Evolutionary conservation across 2,113 vertebrate species (phyloP), one percentile per base, ranked within the genome.

Genomic region (Pyxicephalus adspersus): DNA sequence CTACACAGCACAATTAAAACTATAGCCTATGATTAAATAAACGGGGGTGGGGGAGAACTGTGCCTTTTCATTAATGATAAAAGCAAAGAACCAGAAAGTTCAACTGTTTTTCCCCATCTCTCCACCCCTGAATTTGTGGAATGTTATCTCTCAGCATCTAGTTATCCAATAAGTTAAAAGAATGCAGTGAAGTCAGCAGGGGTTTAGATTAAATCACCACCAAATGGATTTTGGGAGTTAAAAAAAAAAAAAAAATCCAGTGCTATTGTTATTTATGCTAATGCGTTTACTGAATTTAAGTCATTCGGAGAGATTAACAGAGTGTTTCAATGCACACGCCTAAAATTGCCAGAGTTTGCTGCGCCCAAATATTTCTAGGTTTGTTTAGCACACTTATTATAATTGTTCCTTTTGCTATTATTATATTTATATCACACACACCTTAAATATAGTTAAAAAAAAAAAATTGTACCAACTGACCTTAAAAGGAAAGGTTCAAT

Each of bases 121-220:
- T 79, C 84, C 79, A 84, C 87, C 88, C 81, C 89, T 90, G 87
- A 91, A 92, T 91, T 91, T 91, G 90, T 92, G 90, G 91, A 93
- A 94, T 94, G 92, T 94, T 93, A 92, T 94, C 91, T 94, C 88
- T 89, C 88, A 88, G 89, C 90, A 90, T 93, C 91, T 91, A 91
- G 89, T 92, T 92, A 94, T 92, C 90, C 92, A 94, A 88, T 94
- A 92, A 94, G 90, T 92, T 89, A 88, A 86, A 91, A 92, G 92
- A 94, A 94, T 92, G 91, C 91, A 89, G 91, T 90, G 89, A 92
- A 90, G 91, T 89, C 91, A 92, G 92, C 91, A 90, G 91, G 91
- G 90, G 90, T 88, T 89, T 84, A 88, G 90, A 88, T 89, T 87
- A 91, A 89, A 91, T 91, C 92, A 89, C 86, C 83, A 88, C 89